A percentile compares a stretch with the other conserved stretches of the same genome.
Conservation (phyloP, 2,113 vertebrate species). For the Chaenogobius annularis region DNA sequence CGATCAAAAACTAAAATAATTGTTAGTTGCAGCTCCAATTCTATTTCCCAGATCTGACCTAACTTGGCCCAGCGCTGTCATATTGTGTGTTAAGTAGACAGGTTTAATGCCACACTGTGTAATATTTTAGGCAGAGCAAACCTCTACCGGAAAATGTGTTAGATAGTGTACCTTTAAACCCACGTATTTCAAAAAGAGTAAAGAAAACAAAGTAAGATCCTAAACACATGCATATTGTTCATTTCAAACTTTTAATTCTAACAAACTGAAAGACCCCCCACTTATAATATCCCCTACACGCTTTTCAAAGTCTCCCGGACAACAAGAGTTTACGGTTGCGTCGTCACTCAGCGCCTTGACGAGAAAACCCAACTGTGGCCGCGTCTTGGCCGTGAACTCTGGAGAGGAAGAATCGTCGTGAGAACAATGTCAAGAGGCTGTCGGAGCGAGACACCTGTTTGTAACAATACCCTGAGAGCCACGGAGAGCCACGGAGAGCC, state of each 20-base stretch:
- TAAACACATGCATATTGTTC: neutral
- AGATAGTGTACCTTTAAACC: too few species aligned
- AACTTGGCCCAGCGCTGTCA: too few species aligned
- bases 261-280: neutral
- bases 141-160: too few species aligned
- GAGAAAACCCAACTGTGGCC: constrained; percentile 3
- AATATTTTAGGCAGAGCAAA: too few species aligned
- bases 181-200: neutral
- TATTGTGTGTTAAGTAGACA: too few species aligned
- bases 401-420: neutral
- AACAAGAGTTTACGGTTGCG: neutral
- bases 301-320: neutral
- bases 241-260: neutral
- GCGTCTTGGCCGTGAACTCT: neutral
- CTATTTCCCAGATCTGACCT: too few species aligned
- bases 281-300: neutral
- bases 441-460: constrained; percentile 51
- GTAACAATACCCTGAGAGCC: constrained; percentile 46
- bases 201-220: neutral
- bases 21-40: too few species aligned
- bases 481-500: constrained; percentile 1
- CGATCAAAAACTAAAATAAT: too few species aligned
- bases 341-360: neutral
- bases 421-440: constrained; percentile 35
- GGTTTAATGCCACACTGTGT: too few species aligned